Conservation (phyloP, 2,888 invertebrate genomes). For the Drepanosiphum platanoidis region DNA sequence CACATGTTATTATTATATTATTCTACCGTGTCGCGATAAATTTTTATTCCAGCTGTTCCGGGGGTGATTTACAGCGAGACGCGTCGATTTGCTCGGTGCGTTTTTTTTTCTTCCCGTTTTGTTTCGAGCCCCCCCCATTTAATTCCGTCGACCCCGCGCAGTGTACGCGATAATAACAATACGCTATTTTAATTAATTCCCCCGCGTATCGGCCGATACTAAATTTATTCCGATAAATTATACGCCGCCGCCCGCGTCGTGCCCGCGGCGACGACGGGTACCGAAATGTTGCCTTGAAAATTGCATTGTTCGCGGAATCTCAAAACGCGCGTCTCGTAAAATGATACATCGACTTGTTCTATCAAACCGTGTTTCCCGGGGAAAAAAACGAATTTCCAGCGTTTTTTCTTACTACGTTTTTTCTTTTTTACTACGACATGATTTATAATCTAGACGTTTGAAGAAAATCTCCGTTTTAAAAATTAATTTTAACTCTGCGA, state of each 20-base stretch:
- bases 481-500: background rate
- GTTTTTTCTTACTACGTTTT: no score
- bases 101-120: slow-evolving; percentile 12
- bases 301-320: background rate
- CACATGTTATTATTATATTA: slow-evolving; percentile 13
- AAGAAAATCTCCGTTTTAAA: background rate
- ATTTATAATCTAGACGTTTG: background rate
- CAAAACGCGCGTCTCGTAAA: no score
- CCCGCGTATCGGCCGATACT: background rate
- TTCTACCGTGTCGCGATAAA: slow-evolving; percentile 27
- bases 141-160: background rate
- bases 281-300: background rate
- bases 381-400: background rate
- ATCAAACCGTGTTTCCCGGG: background rate
- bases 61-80: slow-evolving; percentile 18
- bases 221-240: background rate
- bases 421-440: background rate
- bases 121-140: background rate
- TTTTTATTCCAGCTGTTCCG: slow-evolving; percentile 36
- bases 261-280: background rate
- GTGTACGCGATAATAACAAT: background rate
- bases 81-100: slow-evolving; percentile 9
- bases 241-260: background rate
- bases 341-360: background rate
- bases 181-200: background rate